phyloP scores from a whole-genome alignment of 2,113 vertebrate genomes.

The Sigmodon hispidus region DNA sequence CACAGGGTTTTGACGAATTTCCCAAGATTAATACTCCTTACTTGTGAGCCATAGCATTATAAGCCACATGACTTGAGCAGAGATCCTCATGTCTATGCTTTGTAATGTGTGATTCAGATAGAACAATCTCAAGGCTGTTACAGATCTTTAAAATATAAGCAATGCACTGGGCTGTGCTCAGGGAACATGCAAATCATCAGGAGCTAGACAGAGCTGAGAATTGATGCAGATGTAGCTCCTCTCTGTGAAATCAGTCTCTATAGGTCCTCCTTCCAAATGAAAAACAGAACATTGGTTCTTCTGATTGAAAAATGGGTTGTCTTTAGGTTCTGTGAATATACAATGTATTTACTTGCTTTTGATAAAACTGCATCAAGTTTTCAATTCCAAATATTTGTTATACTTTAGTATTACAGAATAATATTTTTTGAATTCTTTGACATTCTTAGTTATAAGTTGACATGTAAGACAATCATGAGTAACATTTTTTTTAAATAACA shows the following conservation, averaged over 20 bases:
- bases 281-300: background rate
- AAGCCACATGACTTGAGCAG: background rate
- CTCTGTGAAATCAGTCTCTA: background rate
- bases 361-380: background rate
- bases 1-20: background rate
- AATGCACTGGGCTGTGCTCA: no score
- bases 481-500: background rate
- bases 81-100: no score
- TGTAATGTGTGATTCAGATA: no score
- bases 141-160: background rate
- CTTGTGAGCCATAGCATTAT: background rate
- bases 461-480: fast-evolving
- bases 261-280: background rate
- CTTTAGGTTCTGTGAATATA: background rate
- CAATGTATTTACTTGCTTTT: background rate
- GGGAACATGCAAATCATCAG: background rate
- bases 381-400: background rate
- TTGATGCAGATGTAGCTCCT: background rate
- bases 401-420: background rate
- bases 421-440: fast-evolving
- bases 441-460: background rate
- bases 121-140: fast-evolving
- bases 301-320: background rate
- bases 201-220: background rate
- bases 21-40: background rate